A percentile compares a stretch with the other conserved stretches of the same genome.
These are phyloP conservation scores for Sardina pilchardus DNA, from an alignment of 2,113 vertebrate genomes.

Conservation along the genomic window DNA sequence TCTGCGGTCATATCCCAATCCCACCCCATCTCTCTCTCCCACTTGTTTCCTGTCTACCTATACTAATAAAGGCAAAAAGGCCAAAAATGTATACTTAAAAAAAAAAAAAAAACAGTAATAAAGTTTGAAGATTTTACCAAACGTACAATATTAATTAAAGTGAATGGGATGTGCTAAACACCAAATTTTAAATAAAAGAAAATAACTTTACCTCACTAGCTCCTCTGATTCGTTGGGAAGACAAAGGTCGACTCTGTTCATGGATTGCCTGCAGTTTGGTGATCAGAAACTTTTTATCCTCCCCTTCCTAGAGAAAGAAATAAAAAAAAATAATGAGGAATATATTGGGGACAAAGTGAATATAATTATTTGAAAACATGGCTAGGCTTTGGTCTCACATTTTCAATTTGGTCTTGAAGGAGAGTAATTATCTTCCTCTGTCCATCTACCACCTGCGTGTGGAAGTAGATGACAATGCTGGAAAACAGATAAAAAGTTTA, in stretches of 20 bases:
- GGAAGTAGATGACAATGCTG: slow-evolving; percentile 87
- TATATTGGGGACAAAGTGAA: too few species aligned
- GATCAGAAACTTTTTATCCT: slow-evolving; percentile 89
- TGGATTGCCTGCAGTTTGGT: slow-evolving; percentile 78
- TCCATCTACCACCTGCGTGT: slow-evolving; percentile 87
- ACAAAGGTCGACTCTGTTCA: slow-evolving; percentile 51
- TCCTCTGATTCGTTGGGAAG: slow-evolving; percentile 34
- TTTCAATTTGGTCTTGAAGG: slow-evolving; percentile 86
- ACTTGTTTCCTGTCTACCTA: too few species aligned
- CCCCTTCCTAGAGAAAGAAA: slow-evolving; percentile 77
- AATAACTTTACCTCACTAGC: slow-evolving; percentile 54
- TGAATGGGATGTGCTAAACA: too few species aligned
- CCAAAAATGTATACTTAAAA: too few species aligned
- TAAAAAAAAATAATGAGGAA: neutral
- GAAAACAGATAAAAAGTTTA: slow-evolving; percentile 39
- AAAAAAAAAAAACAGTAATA: too few species aligned
- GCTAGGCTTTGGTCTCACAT: slow-evolving; percentile 66
- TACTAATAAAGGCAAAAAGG: too few species aligned
- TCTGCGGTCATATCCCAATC: too few species aligned
- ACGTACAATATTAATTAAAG: too few species aligned
- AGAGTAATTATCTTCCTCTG: slow-evolving; percentile 81
- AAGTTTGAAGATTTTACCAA: too few species aligned
- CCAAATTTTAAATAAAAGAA: neutral
- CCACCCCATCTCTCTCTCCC: too few species aligned
- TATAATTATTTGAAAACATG: neutral